These are phyloP conservation scores for Hirudo medicinalis DNA, from an alignment of 1,140 invertebrate genomes.

Conservation along the genomic window DNA sequence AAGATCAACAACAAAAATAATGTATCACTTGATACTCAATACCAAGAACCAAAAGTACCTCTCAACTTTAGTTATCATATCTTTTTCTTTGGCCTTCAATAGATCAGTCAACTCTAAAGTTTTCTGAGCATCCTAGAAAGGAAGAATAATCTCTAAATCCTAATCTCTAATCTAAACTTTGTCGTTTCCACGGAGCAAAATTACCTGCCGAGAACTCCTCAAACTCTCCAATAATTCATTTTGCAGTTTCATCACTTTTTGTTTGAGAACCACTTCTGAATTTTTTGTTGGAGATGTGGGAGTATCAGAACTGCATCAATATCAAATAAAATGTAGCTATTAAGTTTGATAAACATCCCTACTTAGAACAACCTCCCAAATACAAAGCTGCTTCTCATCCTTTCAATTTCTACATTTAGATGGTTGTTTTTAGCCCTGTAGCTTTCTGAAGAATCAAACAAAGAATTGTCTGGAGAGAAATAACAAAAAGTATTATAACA, in stretches of 20 bases:
- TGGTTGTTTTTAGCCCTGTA: conserved; percentile 1
- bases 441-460: conserved; percentile 9
- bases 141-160: background rate
- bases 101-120: background rate
- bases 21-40: too few relatives aligned
- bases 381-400: background rate
- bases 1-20: too few relatives aligned
- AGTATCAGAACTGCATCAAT: background rate
- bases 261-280: background rate
- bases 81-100: background rate
- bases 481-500: background rate
- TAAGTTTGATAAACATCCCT: too few relatives aligned
- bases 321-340: background rate
- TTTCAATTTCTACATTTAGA: background rate
- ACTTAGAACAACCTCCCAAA: background rate
- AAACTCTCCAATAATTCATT: conserved; percentile 6
- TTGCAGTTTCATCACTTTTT: background rate
- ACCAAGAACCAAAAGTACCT: background rate
- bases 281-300: background rate
- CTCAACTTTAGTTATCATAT: background rate
- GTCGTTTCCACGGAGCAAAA: too few relatives aligned
- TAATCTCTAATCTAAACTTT: too few relatives aligned
- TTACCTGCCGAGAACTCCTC: background rate
- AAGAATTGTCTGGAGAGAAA: background rate
- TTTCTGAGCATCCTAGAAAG: background rate